Evolutionary conservation across 1,140 invertebrate genomes (phyloP), one percentile per base, ranked within the genome.

Genomic region (Sinella curviseta): DNA sequence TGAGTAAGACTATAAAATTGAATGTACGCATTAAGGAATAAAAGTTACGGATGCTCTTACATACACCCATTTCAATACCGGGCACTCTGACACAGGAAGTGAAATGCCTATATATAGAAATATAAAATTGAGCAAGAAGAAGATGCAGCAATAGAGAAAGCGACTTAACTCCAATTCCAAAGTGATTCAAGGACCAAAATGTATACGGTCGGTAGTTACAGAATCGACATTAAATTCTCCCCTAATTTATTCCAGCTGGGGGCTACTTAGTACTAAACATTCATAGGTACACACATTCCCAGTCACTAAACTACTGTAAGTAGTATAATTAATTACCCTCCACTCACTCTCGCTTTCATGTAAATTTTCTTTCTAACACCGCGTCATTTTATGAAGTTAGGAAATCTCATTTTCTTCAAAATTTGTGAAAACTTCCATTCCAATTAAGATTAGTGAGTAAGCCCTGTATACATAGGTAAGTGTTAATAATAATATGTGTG

Each of bases 231-330:
- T 3, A 3, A 60, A 60, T 60, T 60, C 24, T 60, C 55, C 24
- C 55, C n/a, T 60, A 60, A 60, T 60, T 60, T 60, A 60, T 60
- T 60, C 55, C 55, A 24, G 55, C 55, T 60, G 3, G 55, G 24
- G 55, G 55, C 55, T 14, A 60, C 14, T 12, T 17, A 24, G 24
- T 24, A 17, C 24, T 24, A 60, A 12, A 60, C 55, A n/a, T 24
- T n/a, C n/a, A n/a, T n/a, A n/a, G n/a, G n/a, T n/a, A n/a, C n/a
- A n/a, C n/a, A n/a, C n/a, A n/a, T n/a, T n/a, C n/a, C n/a, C n/a
- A n/a, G n/a, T n/a, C n/a, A n/a, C n/a, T n/a, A n/a, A n/a, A n/a
- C n/a, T n/a, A n/a, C n/a, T n/a, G n/a, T n/a, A n/a, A n/a, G n/a
- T n/a, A 60, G 3, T 24, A 24, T 60, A 60, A 60, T 60, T 60